Base-by-base conservation (phyloP, 2,888 invertebrate genomes). In the Pollenia labialis region DNA sequence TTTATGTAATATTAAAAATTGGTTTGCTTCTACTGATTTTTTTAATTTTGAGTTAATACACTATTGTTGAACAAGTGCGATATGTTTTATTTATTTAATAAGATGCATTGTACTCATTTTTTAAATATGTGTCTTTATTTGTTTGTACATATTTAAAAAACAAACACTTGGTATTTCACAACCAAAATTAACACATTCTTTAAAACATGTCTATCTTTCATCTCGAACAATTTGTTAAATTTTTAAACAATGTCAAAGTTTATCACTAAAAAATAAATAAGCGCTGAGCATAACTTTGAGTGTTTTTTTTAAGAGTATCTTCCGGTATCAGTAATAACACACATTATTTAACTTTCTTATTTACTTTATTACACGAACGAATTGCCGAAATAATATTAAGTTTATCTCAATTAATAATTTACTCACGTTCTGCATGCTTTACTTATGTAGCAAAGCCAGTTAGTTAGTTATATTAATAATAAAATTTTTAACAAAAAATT, bases 201-300 rank as follows among this genome's bases (percentile, higher is more conserved):
- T 11, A 18, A 64, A 12, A 64, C 46, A 46, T 64, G 11, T 32
- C 12, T 10, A n/a, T 72, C 4, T 23, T 12, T 60, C n/a, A 64
- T 48, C 48, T 23, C 9, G 7, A 71, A 64, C n/a, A 54, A 56
- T 62, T 54, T 64, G 64, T 52, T 62, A 42, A 12, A 54, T 42
- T 23, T 14, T 12, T 48, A 12, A 60, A 72, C 16, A 48, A 12
- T 77, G 77, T 58, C 77, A 77, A 71, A 77, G 83, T 42, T 83
- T 77, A 83, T 83, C 77, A 64, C 32, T 32, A 6, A 32, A 6
- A 18, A 68, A 69, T 18, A 23, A 60, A 54, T 52, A 1, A 32
- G 44, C n/a, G 10, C 42, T 4, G 8, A 44, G 42, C 14, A 12
- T 16, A 4, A 11, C 58, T 10, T 32, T 74, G 16, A 18, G 42